Conservation (phyloP, 1,140 invertebrate species). For the Aphidius ervi region DNA sequence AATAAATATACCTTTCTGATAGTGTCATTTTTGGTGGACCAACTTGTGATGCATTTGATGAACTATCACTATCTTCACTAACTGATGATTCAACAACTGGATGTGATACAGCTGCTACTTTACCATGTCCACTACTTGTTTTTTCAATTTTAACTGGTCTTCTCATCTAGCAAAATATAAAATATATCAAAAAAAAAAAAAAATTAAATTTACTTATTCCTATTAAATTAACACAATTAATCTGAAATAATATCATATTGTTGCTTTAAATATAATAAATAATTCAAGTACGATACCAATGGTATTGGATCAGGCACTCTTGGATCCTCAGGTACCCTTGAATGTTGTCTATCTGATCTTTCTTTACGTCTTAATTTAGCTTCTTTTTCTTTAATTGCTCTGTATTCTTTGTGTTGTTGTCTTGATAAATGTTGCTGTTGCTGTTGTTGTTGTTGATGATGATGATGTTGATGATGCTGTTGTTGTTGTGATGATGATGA, state of each 20-base stretch:
- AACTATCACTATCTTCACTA: constrained; percentile 51
- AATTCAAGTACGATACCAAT: constrained; percentile 35
- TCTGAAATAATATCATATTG: too few relatives aligned
- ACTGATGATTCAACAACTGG: constrained; percentile 46
- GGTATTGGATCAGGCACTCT: constrained; percentile 46
- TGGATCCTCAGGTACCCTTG: constrained; percentile 46
- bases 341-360: constrained; percentile 30
- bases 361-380: constrained; percentile 42
- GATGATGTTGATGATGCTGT: constrained; percentile 22
- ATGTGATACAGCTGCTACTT: constrained; percentile 37
- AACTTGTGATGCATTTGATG: constrained; percentile 49
- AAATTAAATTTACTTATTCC: too few relatives aligned
- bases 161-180: constrained; percentile 41
- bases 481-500: constrained; percentile 2
- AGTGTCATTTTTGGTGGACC: constrained; percentile 55
- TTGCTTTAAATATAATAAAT: too few relatives aligned
- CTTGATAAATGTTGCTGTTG: constrained; percentile 44
- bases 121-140: constrained; percentile 40
- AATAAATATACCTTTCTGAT: constrained; percentile 49
- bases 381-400: constrained; percentile 42
- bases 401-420: constrained; percentile 44
- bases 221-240: too few relatives aligned
- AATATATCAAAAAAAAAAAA: background rate
- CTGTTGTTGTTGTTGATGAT: constrained; percentile 32
- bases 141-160: constrained; percentile 51